Base-by-base conservation (phyloP, 2,888 invertebrate species). In the Eutolmus rufibarbis region DNA sequence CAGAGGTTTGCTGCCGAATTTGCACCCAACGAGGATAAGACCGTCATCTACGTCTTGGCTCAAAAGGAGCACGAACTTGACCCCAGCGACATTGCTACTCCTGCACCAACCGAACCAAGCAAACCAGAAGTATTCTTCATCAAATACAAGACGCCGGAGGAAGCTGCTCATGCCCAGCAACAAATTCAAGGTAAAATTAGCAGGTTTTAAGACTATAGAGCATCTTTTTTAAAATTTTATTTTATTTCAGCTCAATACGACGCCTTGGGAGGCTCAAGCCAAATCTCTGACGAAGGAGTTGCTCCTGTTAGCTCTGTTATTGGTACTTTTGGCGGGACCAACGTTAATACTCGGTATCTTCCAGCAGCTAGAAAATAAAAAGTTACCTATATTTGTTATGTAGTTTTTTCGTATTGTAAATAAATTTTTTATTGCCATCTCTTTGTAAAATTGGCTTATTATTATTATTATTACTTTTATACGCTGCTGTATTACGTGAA, bases 1-100 rank as follows among this genome's bases (percentile, higher is more conserved):
- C 86, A 79, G 43, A 76, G 79, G 19, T 87, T 88, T 78, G 34
- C 86, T 12, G 87, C 87, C n/a, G 82, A 82, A 84, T 86, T 86
- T 84, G 79, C 82, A 19, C 87, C 88, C 78, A 88, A 82, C 74
- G 89, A 89, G 85, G 89, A 89, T n/a, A 89, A 89, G 87, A 89
- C 89, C 37, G 88, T 88, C 74, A 88, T 89, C 43, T 89, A 89
- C 40, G 89, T 89, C 4, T 87, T 89, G 77, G 84, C 87, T 78
- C 88, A 88, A 81, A 89, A 89, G 74, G 86, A 88, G 43, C 88
- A 89, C 37, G 87, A 86, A 40, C 34, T 87, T 77, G 76, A 87
- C 43, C 86, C 86, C 16, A 85, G 79, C 31, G 88, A 87, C 43
- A 86, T 87, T 81, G 87, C 77, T 46, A 87, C 87, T 51, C 88